Percentiles rank a stretch among this genome's conserved stretches.
These are phyloP conservation scores for Galeopterus variegatus DNA, from an alignment of 2,113 vertebrate species.

Conservation along the genomic window DNA sequence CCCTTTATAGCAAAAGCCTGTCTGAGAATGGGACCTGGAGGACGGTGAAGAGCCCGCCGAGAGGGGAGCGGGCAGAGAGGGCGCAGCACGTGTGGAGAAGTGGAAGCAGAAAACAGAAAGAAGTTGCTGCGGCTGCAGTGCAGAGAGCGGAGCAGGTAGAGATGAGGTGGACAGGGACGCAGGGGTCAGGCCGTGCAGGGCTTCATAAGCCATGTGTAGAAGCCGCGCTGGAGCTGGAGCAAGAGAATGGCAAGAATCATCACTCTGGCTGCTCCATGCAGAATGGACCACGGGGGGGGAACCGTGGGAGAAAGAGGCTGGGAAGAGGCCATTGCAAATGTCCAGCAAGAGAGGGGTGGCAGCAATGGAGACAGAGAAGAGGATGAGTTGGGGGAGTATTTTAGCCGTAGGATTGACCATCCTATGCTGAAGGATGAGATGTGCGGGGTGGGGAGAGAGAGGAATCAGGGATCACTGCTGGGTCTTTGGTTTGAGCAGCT, in stretches of 20 bases:
- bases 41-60: accelerated
- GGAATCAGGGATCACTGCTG: not conserved
- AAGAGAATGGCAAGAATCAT: not conserved
- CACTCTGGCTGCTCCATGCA: not conserved
- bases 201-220: not conserved
- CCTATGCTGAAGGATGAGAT: not conserved
- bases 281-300: not conserved
- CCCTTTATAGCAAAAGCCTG: not conserved
- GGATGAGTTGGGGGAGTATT: not conserved
- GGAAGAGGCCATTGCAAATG: not conserved
- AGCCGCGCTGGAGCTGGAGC: not conserved
- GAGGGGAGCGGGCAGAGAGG: not conserved
- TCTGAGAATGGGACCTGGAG: not conserved
- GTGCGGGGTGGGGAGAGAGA: not conserved
- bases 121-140: not conserved
- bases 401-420: not conserved
- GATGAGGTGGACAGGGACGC: not conserved
- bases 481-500: not conserved
- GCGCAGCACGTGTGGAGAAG: accelerated
- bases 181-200: too few species aligned
- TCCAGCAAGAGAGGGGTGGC: not conserved
- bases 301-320: not conserved
- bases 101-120: not conserved
- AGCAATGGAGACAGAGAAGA: not conserved
- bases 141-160: not conserved